Conservation (phyloP, 2,888 invertebrate species). For the Candidula unifasciata region DNA sequence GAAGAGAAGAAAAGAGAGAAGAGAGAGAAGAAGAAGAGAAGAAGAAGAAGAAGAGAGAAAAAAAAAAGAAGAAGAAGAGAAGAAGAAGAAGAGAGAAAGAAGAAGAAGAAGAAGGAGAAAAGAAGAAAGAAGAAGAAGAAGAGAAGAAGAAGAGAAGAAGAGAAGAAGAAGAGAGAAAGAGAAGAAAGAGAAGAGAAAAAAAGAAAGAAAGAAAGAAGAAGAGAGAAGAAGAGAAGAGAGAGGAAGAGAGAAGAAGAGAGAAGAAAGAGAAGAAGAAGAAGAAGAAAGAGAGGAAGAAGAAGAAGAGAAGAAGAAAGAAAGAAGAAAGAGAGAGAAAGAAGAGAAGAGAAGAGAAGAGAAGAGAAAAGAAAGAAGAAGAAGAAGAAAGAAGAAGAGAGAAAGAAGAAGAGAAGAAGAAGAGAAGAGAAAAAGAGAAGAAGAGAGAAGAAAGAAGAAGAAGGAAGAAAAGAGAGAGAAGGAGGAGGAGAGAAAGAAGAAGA, state of each 20-base stretch:
- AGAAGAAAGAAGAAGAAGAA: no score
- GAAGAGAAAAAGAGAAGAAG: not conserved
- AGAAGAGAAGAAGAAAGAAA: not conserved
- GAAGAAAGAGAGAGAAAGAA: not conserved
- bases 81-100: no score
- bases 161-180: no score
- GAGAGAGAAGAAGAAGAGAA: no score
- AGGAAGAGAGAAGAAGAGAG: not conserved
- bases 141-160: no score
- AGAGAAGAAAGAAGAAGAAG: not conserved
- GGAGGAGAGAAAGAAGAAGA: not conserved
- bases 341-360: not conserved
- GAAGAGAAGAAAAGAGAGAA: no score
- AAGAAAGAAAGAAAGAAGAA: no score
- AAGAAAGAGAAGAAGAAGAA: not conserved
- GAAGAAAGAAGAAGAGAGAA: not conserved
- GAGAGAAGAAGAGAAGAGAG: no score
- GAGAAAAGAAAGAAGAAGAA: not conserved
- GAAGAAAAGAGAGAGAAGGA: not conserved
- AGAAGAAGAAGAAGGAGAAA: no score
- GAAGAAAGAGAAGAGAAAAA: no score
- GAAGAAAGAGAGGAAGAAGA: not conserved
- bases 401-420: not conserved
- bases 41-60: no score
- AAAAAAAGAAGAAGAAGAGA: no score